Percentiles rank a stretch among this genome's conserved stretches.
Evolutionary conservation across 1,140 invertebrate species (phyloP).

Genomic region (Drosophila elegans): DNA sequence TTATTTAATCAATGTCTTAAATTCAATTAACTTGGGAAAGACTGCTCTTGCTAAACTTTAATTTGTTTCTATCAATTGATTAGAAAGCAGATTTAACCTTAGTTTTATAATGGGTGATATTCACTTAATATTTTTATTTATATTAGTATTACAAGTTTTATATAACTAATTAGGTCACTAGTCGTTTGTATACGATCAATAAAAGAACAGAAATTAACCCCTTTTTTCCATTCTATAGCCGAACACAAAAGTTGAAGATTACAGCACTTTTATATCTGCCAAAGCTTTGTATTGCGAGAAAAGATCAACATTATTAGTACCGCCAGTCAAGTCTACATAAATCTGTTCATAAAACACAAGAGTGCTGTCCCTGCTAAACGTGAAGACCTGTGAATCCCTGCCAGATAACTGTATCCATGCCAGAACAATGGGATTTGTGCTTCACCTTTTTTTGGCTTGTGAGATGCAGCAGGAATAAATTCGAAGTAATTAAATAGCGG

Average conservation of each 20-base stretch:
- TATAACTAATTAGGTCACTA: not conserved
- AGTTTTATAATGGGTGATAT: no score
- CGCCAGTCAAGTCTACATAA: not conserved
- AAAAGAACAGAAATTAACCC: no score
- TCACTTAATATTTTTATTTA: no score
- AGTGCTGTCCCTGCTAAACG: conserved; percentile 52
- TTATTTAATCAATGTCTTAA: conserved; percentile 33
- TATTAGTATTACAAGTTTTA: not conserved
- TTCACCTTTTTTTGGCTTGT: no score
- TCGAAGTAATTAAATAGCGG: conserved; percentile 16
- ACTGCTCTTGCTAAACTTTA: not conserved
- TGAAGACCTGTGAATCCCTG: conserved; percentile 57
- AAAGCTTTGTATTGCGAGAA: not conserved
- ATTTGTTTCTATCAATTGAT: no score
- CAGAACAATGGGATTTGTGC: conserved; percentile 52
- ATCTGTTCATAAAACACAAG: conserved; percentile 14
- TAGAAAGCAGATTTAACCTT: no score
- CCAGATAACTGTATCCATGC: conserved; percentile 71
- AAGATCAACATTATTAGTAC: not conserved
- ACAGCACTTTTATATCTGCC: conserved; percentile 29
- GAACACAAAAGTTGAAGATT: not conserved
- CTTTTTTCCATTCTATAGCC: not conserved
- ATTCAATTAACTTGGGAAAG: conserved; percentile 5
- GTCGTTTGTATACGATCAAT: not conserved
- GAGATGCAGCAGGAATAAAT: conserved; percentile 15